Base-by-base conservation (phyloP, 2,113 vertebrate species). In the Pavo muticus region DNA sequence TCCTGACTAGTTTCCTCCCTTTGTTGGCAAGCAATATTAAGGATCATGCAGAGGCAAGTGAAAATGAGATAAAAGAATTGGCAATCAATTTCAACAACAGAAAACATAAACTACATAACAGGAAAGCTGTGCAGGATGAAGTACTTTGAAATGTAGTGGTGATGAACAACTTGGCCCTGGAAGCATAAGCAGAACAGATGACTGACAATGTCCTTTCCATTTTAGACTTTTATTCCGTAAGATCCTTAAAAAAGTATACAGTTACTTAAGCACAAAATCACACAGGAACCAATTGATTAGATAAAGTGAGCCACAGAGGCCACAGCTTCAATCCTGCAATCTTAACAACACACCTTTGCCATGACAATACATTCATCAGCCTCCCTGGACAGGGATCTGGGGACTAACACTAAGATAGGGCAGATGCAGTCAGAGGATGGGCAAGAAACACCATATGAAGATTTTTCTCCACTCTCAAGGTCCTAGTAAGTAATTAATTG, bases 61-160 rank as follows among this genome's bases (percentile, higher is more conserved):
- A 69, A 95, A 92, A 75, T 40, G 47, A 60, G 15, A 80, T 52
- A 76, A 88, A 86, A 86, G 68, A 90, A 73, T 29, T 42, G 37
- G 13, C 37, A 73, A 68, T 57, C 20, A 77, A n/a, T 88, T 90
- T 74, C 32, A 76, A 27, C 71, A 83, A 54, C 0, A 87, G 50
- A 80, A 96, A 88, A 91, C 14, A 85, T 45, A 65, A 93, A 82
- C 20, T 52, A 35, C 18, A 9, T 65, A 76, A 73, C 4, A 54
- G 54, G 4, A 35, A 85, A 94, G 59, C 75, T 40, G 42, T 47
- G 48, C 48, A 80, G 63, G 68, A 75, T 30, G 32, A 81, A 84
- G 30, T 7, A 80, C 8, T 20, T 76, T 78, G 56, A 71, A 94
- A 64, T 6, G 37, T 13, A 94, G 52, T n/a, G 47, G 64, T 61